These are phyloP conservation scores for Apotomis turbidana DNA, from an alignment of 2,888 invertebrate species.

Conservation along the genomic window DNA sequence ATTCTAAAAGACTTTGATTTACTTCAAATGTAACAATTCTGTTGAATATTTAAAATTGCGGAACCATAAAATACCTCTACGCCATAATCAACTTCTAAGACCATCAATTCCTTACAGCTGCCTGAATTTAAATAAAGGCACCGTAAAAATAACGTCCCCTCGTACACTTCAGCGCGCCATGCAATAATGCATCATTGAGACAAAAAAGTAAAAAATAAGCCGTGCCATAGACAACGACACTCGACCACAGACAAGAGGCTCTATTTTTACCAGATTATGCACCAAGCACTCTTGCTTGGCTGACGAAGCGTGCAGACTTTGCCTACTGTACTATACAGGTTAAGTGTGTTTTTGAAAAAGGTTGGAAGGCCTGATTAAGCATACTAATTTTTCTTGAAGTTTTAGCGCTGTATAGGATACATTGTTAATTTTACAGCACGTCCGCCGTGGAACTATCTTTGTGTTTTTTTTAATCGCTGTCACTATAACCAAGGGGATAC, in stretches of 20 bases:
- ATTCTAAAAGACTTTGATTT: no score
- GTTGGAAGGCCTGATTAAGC: conserved; percentile 42
- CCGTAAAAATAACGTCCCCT: conserved; percentile 32
- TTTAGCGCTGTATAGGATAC: conserved; percentile 27
- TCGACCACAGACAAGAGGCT: conserved; percentile 60
- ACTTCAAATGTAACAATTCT: background rate
- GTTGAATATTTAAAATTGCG: background rate
- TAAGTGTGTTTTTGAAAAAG: conserved; percentile 41
- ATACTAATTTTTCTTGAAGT: conserved; percentile 42
- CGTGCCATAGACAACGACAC: conserved; percentile 55
- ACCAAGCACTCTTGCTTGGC: conserved; percentile 57
- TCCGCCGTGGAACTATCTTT: background rate
- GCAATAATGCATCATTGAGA: conserved; percentile 57
- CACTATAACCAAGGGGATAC: background rate
- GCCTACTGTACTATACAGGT: conserved; percentile 37
- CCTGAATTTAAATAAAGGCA: conserved; percentile 1
- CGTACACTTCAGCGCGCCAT: conserved; percentile 42
- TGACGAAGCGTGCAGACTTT: conserved; percentile 48
- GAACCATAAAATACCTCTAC: background rate
- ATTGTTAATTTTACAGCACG: conserved; percentile 27
- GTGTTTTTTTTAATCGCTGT: conserved; percentile 22
- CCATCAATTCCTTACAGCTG: background rate
- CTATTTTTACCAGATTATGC: conserved; percentile 80
- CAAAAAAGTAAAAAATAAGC: conserved; percentile 51
- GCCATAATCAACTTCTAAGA: background rate